A percentile compares a stretch with the other conserved stretches of the same genome.
Evolutionary conservation across 2,797 vertebrate species (phyloP).

Genomic region (Ispidina lecontei): DNA sequence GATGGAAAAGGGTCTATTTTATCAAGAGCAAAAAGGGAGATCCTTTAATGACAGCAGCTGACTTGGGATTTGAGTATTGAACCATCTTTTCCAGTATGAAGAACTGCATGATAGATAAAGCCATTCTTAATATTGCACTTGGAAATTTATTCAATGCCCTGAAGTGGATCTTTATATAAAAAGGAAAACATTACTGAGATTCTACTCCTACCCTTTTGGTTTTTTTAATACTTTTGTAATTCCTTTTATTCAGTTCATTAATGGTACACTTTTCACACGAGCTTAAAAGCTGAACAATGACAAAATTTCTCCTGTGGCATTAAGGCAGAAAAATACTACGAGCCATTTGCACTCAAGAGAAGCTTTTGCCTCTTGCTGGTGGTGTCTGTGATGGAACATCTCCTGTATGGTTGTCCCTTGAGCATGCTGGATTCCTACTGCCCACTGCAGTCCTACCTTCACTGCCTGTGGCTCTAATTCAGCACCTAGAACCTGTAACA

Average conservation of each 20-base stretch:
- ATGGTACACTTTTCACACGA: not conserved
- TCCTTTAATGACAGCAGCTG: not conserved
- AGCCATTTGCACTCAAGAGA: not conserved
- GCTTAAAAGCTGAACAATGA: not conserved
- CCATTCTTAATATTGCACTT: not conserved
- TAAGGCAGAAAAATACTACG: not conserved
- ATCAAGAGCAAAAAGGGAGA: not conserved
- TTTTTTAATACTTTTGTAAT: not conserved
- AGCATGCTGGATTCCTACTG: not conserved
- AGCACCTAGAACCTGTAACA: not conserved
- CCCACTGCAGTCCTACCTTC: not conserved
- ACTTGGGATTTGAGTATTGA: slow-evolving; percentile 20
- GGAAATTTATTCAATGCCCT: not conserved
- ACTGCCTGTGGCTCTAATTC: not conserved
- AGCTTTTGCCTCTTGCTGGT: not conserved
- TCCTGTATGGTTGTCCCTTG: not conserved
- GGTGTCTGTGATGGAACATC: not conserved
- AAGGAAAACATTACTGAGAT: not conserved
- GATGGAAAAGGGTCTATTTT: slow-evolving; percentile 1
- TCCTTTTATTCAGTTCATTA: not conserved
- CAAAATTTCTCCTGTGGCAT: not conserved
- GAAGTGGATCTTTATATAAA: not conserved
- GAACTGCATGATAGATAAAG: not conserved
- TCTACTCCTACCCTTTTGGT: not conserved
- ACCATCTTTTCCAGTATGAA: not conserved